Evolutionary conservation across 2,888 invertebrate genomes (phyloP), one percentile per base, ranked within the genome.

Genomic region (Parnassius apollo): DNA sequence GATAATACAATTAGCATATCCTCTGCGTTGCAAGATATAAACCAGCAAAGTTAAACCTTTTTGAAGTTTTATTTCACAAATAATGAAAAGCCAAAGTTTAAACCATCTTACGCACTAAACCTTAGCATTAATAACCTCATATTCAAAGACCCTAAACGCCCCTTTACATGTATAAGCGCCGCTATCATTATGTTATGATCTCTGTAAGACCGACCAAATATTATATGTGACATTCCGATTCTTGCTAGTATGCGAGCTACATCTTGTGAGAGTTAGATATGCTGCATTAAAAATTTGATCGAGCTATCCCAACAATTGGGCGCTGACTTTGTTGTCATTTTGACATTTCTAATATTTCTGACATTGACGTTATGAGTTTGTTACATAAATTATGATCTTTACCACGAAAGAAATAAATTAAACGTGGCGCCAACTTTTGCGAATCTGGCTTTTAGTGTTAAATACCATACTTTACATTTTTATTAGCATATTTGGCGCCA

Each of bases 151-250:
- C n/a, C 48, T 57, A 48, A 57, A 49, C 45, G 25, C 11, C 49
- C 49, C 35, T 35, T 35, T 35, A 35, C 35, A 7, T 49, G n/a
- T 57, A 56, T 56, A 56, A 44, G 22, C 11, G 2, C 46, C 46
- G 10, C 13, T 50, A 58, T 22, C 42, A 44, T 58, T 51, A 44
- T 66, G 59, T 65, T 65, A 63, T 69, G 68, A 69, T 69, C 66
- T 69, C 66, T 61, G 51, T 65, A 59, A 59, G 62, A 56, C 44
- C 55, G 69, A 65, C 64, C 65, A 66, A 51, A 51, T 18, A 44
- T 49, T 49, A 57, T 13, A 10, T 51, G 42, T 51, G 58, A 58
- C 50, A 22, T 58, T 49, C 12, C 13, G 18, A 58, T 42, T 12
- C 2, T 18, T 50, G 58, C 51, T 51, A 42, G 51, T 58, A 9